A percentile compares a stretch with the other conserved stretches of the same genome.
phyloP scores from a whole-genome alignment of 2,888 invertebrate species.

The Steinernema scapterisci region DNA sequence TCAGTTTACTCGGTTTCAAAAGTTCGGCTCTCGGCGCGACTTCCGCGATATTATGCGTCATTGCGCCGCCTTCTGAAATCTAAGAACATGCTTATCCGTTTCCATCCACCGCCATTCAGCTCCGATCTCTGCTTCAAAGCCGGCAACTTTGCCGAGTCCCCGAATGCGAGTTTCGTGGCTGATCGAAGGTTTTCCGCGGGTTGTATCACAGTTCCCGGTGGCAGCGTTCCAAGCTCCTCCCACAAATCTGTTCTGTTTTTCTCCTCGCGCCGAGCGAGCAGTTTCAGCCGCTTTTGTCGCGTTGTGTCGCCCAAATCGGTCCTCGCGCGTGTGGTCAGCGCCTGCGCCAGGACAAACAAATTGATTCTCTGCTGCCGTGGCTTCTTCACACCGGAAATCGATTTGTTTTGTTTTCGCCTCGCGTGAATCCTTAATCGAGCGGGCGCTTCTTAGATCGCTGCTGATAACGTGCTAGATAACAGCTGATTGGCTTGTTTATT shows the following conservation, averaged over 20 bases:
- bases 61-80: too few relatives aligned
- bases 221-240: slow-evolving; percentile 8
- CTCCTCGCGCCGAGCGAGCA: background rate
- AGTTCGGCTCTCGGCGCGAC: background rate
- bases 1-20: background rate
- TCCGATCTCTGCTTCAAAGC: background rate
- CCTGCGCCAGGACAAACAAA: background rate
- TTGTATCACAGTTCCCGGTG: slow-evolving; percentile 9
- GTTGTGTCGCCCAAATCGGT: slow-evolving; percentile 3
- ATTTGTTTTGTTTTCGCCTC: slow-evolving; percentile 17
- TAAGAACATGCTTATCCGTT: background rate
- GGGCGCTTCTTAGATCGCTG: background rate
- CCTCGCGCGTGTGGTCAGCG: slow-evolving; percentile 12
- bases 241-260: background rate
- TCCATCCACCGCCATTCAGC: background rate
- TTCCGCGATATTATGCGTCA: background rate
- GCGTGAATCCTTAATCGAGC: slow-evolving; percentile 9
- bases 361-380: background rate
- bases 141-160: background rate
- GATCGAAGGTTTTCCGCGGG: background rate
- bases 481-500: background rate
- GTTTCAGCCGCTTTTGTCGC: background rate
- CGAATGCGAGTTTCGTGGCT: background rate
- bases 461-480: background rate
- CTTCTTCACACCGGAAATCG: slow-evolving; percentile 14